phyloP scores from a whole-genome alignment of 2,888 invertebrate genomes.

The Dermolepida albohirtum region DNA sequence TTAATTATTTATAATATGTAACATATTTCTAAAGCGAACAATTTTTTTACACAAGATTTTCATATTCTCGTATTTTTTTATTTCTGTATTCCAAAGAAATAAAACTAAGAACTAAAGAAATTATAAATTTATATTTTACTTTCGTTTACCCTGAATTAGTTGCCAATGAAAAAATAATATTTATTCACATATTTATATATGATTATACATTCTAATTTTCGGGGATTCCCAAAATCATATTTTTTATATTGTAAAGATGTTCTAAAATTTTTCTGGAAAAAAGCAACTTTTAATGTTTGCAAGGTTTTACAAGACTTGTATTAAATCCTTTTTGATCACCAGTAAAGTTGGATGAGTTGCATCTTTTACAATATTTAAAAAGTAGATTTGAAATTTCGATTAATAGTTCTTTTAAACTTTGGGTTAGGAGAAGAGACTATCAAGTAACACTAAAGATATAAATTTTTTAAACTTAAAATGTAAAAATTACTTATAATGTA shows the following conservation, averaged over 20 bases:
- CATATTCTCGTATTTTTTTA: conserved; percentile 9
- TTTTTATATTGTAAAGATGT: neutral
- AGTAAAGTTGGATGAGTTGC: too few relatives aligned
- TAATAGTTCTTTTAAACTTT: too few relatives aligned
- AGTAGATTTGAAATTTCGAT: too few relatives aligned
- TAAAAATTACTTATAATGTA: too few relatives aligned
- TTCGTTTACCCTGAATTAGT: conserved; percentile 59
- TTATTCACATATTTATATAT: conserved; percentile 7
- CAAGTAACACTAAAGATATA: too few relatives aligned
- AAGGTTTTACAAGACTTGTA: too few relatives aligned
- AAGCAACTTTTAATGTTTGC: too few relatives aligned
- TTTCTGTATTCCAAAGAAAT: neutral
- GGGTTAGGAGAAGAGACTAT: too few relatives aligned
- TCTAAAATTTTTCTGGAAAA: too few relatives aligned
- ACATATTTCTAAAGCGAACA: conserved; percentile 37
- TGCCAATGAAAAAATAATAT: conserved; percentile 54
- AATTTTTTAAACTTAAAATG: too few relatives aligned
- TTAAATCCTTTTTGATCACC: too few relatives aligned
- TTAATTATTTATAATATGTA: conserved; percentile 42
- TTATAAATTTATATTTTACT: conserved; percentile 21
- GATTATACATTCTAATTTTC: neutral
- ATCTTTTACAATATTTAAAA: too few relatives aligned
- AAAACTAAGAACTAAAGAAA: conserved; percentile 14
- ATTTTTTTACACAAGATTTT: conserved; percentile 2
- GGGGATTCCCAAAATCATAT: neutral